Evolutionary conservation across 2,113 vertebrate genomes (phyloP).

Genomic region (Laticauda laticaudata): DNA sequence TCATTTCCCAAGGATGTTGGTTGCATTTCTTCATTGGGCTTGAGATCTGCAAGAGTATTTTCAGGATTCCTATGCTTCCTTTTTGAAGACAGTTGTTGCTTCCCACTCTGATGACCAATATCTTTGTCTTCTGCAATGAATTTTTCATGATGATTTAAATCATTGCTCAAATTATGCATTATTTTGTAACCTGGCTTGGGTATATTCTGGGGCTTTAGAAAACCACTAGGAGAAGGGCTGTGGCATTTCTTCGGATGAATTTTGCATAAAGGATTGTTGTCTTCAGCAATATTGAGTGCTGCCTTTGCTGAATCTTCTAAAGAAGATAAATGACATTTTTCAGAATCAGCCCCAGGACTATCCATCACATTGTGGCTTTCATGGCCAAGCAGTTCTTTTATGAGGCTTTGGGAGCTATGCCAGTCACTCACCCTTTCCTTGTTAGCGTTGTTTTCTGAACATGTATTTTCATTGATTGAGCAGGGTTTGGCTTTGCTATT

Average conservation of each 20-base stretch:
- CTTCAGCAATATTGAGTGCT: neutral
- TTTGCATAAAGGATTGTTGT: neutral
- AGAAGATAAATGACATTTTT: neutral
- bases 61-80: conserved; percentile 12
- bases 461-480: neutral
- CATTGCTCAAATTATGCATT: neutral
- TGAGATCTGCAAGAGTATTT: neutral
- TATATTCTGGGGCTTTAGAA: neutral
- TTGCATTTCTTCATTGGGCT: conserved; percentile 17
- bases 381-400: neutral
- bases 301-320: neutral
- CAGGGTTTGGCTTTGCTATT: conserved; percentile 13
- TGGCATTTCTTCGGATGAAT: neutral
- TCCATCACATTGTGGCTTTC: conserved; percentile 34
- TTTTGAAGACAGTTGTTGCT: neutral
- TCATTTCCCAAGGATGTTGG: neutral
- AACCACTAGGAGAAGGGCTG: neutral
- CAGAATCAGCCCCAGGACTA: conserved; percentile 3
- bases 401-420: conserved; percentile 23
- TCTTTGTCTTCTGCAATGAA: neutral
- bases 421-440: conserved; percentile 26
- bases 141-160: neutral
- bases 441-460: neutral
- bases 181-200: fast-evolving
- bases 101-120: neutral